Conservation (phyloP, 2,888 invertebrate species). For the Stegana nigrithorax region DNA sequence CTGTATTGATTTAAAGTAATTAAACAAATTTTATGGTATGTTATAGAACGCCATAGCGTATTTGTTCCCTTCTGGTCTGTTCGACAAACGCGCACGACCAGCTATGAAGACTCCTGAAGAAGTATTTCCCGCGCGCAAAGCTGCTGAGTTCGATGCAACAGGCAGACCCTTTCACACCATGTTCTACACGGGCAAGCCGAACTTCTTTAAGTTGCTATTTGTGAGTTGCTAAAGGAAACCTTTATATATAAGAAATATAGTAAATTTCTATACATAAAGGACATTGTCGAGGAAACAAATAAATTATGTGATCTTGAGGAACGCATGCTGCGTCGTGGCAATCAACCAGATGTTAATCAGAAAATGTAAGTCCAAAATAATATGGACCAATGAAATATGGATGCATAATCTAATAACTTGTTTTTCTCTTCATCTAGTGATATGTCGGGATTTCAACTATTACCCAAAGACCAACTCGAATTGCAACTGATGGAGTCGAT, state of each 20-base stretch:
- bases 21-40: too few species aligned
- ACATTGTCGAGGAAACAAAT: constrained; percentile 78
- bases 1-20: too few species aligned
- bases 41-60: constrained; percentile 86
- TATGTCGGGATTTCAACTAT: constrained; percentile 73
- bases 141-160: constrained; percentile 88
- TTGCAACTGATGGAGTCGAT: constrained; percentile 75
- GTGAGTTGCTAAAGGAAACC: constrained; percentile 70
- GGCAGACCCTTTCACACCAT: constrained; percentile 92
- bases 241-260: not conserved
- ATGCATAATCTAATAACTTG: not conserved
- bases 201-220: constrained; percentile 85
- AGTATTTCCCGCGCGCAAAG: constrained; percentile 85
- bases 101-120: constrained; percentile 90
- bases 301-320: constrained; percentile 79
- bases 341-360: constrained; percentile 73
- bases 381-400: too few species aligned
- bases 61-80: constrained; percentile 95
- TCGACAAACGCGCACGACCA: constrained; percentile 86
- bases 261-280: constrained; percentile 69
- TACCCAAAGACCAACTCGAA: constrained; percentile 77
- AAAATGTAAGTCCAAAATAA: constrained; percentile 70
- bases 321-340: constrained; percentile 74
- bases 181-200: constrained; percentile 91
- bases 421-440: constrained; percentile 67